Conservation (phyloP, 2,888 invertebrate species). For the Lasioglossum calceatum region DNA sequence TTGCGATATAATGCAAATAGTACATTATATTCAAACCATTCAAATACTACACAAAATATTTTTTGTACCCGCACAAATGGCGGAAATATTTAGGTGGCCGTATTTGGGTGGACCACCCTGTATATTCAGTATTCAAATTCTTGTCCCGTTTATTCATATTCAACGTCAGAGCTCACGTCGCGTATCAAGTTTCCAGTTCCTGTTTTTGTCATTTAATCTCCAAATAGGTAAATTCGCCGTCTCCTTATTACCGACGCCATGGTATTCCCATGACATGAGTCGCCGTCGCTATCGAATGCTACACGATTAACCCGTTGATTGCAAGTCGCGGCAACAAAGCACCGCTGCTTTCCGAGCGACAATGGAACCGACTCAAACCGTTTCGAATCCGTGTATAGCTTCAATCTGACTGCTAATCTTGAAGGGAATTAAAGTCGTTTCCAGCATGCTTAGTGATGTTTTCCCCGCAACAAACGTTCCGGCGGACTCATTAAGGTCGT, state of each 20-base stretch:
- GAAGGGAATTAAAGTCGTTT: constrained; percentile 26
- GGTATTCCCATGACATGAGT: background rate
- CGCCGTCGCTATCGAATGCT: background rate
- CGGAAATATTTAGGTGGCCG: no score
- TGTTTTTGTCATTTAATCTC: background rate
- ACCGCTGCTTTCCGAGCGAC: background rate
- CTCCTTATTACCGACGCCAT: background rate
- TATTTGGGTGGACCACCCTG: no score
- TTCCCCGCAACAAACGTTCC: constrained; percentile 13
- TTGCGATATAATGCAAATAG: no score
- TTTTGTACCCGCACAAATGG: no score
- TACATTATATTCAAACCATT: no score
- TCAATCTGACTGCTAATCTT: constrained; percentile 11
- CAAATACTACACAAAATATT: no score
- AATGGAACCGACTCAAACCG: background rate
- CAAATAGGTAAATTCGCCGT: background rate
- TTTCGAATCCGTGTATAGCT: background rate
- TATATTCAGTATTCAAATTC: background rate
- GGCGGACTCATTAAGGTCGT: constrained; percentile 5
- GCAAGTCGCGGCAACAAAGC: background rate
- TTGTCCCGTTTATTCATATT: background rate
- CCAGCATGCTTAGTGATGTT: background rate
- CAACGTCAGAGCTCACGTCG: background rate
- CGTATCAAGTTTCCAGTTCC: background rate
- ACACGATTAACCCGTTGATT: constrained; percentile 20